Conservation (phyloP, 2,888 invertebrate species). For the Dendrolimus pini region DNA sequence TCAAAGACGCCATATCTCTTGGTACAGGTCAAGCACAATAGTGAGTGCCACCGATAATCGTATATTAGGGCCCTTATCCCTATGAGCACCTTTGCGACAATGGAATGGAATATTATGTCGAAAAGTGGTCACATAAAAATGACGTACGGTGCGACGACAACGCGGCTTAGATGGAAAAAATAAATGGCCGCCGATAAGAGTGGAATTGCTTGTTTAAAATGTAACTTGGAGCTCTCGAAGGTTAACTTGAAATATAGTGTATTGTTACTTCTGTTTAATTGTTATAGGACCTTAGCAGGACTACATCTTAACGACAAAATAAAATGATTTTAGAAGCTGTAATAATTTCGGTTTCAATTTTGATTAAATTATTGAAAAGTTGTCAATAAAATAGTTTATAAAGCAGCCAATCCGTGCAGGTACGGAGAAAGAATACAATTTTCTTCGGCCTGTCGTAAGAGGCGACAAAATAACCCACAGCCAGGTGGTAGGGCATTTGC, state of each 20-base stretch:
- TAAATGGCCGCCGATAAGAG: constrained; percentile 17
- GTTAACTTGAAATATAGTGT: no score
- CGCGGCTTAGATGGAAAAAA: constrained; percentile 40
- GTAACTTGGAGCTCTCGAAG: not conserved
- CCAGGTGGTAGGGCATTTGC: no score
- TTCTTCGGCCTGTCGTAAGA: no score
- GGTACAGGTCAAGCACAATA: constrained; percentile 73
- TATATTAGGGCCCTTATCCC: constrained; percentile 75
- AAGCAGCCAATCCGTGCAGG: no score
- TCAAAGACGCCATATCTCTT: constrained; percentile 67
- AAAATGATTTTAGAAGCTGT: no score
- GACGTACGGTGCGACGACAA: constrained; percentile 55
- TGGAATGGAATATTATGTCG: constrained; percentile 73
- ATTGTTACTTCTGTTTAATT: not conserved
- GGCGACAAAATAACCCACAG: no score
- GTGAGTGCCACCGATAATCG: constrained; percentile 74
- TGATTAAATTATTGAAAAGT: no score
- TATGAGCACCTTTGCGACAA: constrained; percentile 71
- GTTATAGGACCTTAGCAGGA: no score
- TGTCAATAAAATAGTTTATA: no score
- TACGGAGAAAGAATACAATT: no score
- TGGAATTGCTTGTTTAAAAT: not conserved
- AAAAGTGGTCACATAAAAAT: constrained; percentile 76
- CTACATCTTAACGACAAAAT: no score
- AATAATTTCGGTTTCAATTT: no score